Conservation (phyloP, 2,888 invertebrate species). For the Drosophila paranaensis region DNA sequence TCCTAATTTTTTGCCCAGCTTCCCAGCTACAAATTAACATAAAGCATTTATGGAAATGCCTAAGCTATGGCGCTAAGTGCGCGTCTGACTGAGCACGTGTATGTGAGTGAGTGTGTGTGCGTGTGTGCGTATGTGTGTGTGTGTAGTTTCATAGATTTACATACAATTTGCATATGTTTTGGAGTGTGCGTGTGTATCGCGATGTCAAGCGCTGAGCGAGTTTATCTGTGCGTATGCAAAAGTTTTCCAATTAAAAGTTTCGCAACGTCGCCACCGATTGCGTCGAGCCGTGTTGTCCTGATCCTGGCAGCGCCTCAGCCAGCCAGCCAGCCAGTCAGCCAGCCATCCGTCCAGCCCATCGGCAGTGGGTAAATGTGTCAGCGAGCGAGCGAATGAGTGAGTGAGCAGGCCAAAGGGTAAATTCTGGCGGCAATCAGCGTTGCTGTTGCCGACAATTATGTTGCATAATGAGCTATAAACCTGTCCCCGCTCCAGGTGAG, state of each 20-base stretch:
- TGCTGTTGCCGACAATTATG: constrained; percentile 59
- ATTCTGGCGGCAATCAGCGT: constrained; percentile 19
- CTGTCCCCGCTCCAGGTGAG: background rate
- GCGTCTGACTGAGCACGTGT: constrained; percentile 1
- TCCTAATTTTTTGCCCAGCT: constrained; percentile 3
- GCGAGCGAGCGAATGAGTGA: constrained; percentile 4
- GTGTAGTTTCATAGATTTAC: constrained; percentile 44
- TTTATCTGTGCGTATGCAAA: constrained; percentile 75
- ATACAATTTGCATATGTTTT: constrained; percentile 46
- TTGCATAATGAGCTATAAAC: constrained; percentile 72
- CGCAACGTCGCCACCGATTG: constrained; percentile 24
- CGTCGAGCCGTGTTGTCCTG: constrained; percentile 25
- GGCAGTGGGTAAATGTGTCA: constrained; percentile 8
- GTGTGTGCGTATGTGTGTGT: background rate
- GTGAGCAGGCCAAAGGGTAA: constrained; percentile 16
- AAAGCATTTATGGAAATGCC: constrained; percentile 65
- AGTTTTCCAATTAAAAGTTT: constrained; percentile 76
- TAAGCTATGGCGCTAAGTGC: constrained; percentile 38
- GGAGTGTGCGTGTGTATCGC: constrained; percentile 16
- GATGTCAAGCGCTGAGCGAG: constrained; percentile 52
- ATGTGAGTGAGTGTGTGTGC: constrained; percentile 1
- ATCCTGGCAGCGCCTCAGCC: constrained; percentile 9
- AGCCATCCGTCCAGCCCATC: constrained; percentile 2
- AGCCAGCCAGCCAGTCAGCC: constrained; percentile 1
- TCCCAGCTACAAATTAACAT: constrained; percentile 60